phyloP scores from a whole-genome alignment of 2,888 invertebrate species.

The Axea sp. region DNA sequence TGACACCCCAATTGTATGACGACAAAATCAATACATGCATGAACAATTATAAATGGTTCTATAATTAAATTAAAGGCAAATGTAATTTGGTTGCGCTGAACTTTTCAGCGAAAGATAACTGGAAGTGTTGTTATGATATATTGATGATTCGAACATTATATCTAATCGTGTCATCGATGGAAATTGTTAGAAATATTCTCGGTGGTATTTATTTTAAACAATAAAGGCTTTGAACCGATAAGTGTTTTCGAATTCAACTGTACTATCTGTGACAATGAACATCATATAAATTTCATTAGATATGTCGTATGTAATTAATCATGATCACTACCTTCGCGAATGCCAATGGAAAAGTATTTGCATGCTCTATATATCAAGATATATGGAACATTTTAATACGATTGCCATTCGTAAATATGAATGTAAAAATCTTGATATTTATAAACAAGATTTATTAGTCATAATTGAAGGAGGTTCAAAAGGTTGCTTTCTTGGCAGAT shows the following conservation, averaged over 20 bases:
- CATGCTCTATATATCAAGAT: background rate
- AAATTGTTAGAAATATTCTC: constrained; percentile 6
- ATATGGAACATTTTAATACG: constrained; percentile 10
- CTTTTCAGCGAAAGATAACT: background rate
- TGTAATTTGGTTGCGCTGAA: background rate
- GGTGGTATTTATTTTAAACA: constrained; percentile 7
- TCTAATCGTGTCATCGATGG: constrained; percentile 3
- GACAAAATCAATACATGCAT: constrained; percentile 28
- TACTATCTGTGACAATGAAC: constrained; percentile 35
- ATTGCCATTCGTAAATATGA: background rate
- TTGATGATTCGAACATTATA: constrained; percentile 10
- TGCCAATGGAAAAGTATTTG: background rate
- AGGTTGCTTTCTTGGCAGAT: constrained; percentile 20
- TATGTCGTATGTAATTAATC: constrained; percentile 8
- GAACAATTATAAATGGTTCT: constrained; percentile 8
- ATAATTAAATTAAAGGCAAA: constrained; percentile 4
- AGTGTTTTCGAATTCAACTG: constrained; percentile 16
- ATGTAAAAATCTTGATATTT: constrained; percentile 23
- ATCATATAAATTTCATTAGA: constrained; percentile 23
- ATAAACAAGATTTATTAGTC: constrained; percentile 34
- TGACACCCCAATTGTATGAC: constrained; percentile 10
- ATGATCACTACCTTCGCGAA: background rate
- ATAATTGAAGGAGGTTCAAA: constrained; percentile 31
- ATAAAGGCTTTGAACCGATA: background rate
- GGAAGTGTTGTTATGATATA: constrained; percentile 13